Conservation (phyloP, 2,888 invertebrate genomes). For the Crioceris asparagi region DNA sequence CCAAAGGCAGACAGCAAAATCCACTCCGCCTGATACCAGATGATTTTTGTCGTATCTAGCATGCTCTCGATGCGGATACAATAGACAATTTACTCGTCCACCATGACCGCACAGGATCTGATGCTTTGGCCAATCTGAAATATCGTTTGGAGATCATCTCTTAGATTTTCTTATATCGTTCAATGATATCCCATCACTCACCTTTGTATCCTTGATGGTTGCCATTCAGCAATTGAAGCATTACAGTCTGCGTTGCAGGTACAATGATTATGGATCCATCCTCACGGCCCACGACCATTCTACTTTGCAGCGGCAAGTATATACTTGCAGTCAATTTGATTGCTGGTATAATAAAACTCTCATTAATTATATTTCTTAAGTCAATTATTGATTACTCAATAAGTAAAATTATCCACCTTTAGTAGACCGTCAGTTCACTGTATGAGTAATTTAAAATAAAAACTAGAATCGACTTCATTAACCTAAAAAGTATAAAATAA, state of each 20-base stretch:
- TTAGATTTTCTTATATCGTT: background rate
- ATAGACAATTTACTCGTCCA: conserved; percentile 85
- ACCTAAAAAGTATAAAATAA: too few relatives aligned
- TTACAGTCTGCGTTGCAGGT: conserved; percentile 90
- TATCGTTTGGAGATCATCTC: too few relatives aligned
- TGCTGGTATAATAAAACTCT: conserved; percentile 34
- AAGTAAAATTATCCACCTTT: too few relatives aligned
- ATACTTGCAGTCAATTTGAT: conserved; percentile 87
- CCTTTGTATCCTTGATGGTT: conserved; percentile 72
- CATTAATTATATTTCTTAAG: too few relatives aligned
- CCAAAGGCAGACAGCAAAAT: conserved; percentile 96
- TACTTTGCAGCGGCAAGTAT: conserved; percentile 86
- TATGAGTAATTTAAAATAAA: too few relatives aligned
- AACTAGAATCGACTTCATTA: too few relatives aligned
- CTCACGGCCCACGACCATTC: conserved; percentile 87
- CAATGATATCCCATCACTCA: conserved; percentile 29
- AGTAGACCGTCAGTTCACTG: too few relatives aligned
- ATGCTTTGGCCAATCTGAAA: conserved; percentile 77
- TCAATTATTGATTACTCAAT: too few relatives aligned
- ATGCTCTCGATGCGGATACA: conserved; percentile 90
- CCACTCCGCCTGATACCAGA: conserved; percentile 92
- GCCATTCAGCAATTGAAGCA: conserved; percentile 82
- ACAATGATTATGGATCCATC: conserved; percentile 95
- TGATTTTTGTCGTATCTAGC: conserved; percentile 79
- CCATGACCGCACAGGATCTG: conserved; percentile 82